Evolutionary conservation across 2,113 vertebrate genomes (phyloP).

Genomic region (Upupa epops): DNA sequence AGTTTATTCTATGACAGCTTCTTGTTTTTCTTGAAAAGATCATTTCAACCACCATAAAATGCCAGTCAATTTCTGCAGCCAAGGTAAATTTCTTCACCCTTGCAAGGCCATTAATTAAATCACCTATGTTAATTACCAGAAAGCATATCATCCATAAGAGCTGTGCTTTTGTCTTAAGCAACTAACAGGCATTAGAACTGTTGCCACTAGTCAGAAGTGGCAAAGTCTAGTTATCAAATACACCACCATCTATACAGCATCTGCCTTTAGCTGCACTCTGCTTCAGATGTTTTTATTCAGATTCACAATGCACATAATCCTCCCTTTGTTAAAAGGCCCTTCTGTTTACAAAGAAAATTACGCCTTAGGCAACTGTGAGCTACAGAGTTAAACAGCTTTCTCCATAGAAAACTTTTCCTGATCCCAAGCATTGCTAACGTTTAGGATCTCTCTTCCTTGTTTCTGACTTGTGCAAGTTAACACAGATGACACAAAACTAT

Average conservation of each 20-base stretch:
- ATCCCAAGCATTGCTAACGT: background rate
- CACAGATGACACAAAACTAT: background rate
- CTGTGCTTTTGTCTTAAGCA: background rate
- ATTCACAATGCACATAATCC: conserved; percentile 13
- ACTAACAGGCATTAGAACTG: background rate
- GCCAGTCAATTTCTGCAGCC: background rate
- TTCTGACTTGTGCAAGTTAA: background rate
- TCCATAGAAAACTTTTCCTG: background rate
- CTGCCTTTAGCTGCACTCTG: background rate
- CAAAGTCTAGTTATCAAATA: background rate
- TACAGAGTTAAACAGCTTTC: background rate
- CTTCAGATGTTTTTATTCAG: conserved; percentile 21
- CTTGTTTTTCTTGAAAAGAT: background rate
- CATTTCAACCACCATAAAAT: background rate
- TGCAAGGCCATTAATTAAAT: background rate
- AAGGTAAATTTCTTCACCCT: background rate
- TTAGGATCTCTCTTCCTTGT: background rate
- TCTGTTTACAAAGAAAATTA: conserved; percentile 29
- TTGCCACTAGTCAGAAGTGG: background rate
- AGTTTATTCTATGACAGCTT: background rate
- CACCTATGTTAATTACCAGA: background rate
- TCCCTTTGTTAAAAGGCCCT: conserved; percentile 36
- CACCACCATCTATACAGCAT: background rate
- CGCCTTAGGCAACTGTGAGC: background rate
- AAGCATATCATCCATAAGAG: background rate